A percentile compares a stretch with the other conserved stretches of the same genome.
Evolutionary conservation across 2,888 invertebrate genomes (phyloP).

Genomic region (Deilephila porcellus): DNA sequence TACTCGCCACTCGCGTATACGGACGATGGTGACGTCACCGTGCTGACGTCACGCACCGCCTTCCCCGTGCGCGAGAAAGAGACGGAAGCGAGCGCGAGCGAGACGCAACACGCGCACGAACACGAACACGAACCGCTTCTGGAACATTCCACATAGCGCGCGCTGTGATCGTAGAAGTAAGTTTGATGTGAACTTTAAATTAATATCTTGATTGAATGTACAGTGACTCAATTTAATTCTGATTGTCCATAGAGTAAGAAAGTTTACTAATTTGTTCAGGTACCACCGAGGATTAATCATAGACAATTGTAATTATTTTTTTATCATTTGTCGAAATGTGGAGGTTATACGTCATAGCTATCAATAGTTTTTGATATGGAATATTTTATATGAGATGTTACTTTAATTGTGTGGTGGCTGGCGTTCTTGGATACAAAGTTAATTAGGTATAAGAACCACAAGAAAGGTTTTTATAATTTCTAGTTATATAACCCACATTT

Average conservation of each 20-base stretch:
- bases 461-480: too few relatives aligned
- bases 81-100: slow-evolving; percentile 38
- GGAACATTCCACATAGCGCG: slow-evolving; percentile 75
- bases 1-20: slow-evolving; percentile 72
- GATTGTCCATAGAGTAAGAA: background rate
- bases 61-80: slow-evolving; percentile 50
- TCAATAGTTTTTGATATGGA: background rate
- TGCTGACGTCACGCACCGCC: slow-evolving; percentile 56
- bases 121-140: slow-evolving; percentile 68
- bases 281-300: slow-evolving; percentile 11
- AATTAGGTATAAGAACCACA: background rate
- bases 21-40: slow-evolving; percentile 70
- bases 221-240: slow-evolving; percentile 19
- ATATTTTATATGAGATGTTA: background rate
- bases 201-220: slow-evolving; percentile 24
- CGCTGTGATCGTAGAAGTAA: slow-evolving; percentile 71
- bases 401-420: background rate
- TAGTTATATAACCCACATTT: background rate
- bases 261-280: background rate
- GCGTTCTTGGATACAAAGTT: background rate
- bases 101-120: slow-evolving; percentile 37
- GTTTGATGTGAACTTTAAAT: slow-evolving; percentile 33
- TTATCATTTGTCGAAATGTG: background rate
- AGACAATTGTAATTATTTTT: slow-evolving; percentile 8
- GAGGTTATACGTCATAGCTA: background rate